Conservation (phyloP, 2,113 vertebrate genomes). For the Pterocles gutturalis region DNA sequence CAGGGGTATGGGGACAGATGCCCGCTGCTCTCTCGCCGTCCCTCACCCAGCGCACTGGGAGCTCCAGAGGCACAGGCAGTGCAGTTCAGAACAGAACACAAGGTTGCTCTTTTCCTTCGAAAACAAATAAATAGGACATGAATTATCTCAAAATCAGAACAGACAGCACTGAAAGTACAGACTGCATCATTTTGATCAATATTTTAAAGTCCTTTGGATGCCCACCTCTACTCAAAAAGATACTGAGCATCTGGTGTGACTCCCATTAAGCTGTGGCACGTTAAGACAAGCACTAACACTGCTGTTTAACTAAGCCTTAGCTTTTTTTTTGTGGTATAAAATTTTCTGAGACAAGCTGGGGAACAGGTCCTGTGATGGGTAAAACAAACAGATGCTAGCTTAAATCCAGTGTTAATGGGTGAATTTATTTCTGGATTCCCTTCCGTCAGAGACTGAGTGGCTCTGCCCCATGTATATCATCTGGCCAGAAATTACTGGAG, state of each 20-base stretch:
- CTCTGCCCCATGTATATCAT: background rate
- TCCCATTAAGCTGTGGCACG: background rate
- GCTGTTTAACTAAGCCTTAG: background rate
- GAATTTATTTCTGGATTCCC: slow-evolving; percentile 29
- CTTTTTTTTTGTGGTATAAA: background rate
- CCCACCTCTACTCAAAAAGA: background rate
- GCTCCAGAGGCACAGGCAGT: rapidly evolving
- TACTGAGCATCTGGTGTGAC: background rate
- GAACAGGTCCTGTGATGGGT: background rate
- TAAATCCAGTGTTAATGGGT: background rate
- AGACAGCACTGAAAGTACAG: background rate
- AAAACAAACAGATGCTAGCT: background rate
- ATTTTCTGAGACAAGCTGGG: background rate
- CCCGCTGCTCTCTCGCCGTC: rapidly evolving
- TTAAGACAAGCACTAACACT: background rate
- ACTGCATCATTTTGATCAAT: background rate
- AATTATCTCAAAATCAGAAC: background rate
- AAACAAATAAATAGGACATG: background rate
- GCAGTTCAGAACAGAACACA: rapidly evolving
- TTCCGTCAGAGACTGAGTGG: slow-evolving; percentile 27
- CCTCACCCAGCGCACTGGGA: rapidly evolving
- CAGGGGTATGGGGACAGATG: rapidly evolving
- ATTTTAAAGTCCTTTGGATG: background rate
- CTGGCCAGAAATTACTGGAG: slow-evolving; percentile 35
- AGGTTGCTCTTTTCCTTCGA: background rate